phyloP scores from a whole-genome alignment of 2,888 invertebrate species.

The Lycaena phlaeas region DNA sequence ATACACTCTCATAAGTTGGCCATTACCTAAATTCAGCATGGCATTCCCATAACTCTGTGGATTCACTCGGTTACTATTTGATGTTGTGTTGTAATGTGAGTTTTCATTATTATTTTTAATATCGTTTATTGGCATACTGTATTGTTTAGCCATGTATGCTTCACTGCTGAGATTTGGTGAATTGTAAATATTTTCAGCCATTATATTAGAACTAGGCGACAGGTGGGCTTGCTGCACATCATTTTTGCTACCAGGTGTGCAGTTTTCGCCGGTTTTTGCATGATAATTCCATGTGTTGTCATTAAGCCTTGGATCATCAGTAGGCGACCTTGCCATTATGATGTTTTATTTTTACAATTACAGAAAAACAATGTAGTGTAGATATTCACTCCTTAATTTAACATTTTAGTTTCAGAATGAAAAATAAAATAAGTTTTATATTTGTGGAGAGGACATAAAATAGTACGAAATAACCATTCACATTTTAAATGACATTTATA shows the following conservation, averaged over 20 bases:
- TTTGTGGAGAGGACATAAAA: neutral
- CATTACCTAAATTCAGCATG: conserved; percentile 59
- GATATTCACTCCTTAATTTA: conserved; percentile 12
- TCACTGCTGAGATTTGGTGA: conserved; percentile 45
- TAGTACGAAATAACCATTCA: conserved; percentile 1
- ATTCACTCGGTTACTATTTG: conserved; percentile 39
- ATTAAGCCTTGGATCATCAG: conserved; percentile 61
- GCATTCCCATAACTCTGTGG: conserved; percentile 56
- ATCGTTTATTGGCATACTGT: conserved; percentile 43
- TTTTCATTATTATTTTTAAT: conserved; percentile 45
- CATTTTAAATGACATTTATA: conserved; percentile 1
- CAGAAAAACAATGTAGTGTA: too few species aligned
- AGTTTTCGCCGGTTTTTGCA: conserved; percentile 49
- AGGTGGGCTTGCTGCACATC: conserved; percentile 45
- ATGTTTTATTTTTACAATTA: conserved; percentile 30
- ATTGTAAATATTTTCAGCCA: conserved; percentile 49
- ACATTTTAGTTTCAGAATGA: conserved; percentile 9
- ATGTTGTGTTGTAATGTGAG: conserved; percentile 36
- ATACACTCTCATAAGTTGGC: conserved; percentile 54
- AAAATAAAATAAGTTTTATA: neutral
- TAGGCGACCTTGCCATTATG: conserved; percentile 70
- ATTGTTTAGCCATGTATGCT: conserved; percentile 56
- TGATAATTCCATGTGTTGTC: conserved; percentile 66
- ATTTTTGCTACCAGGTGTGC: conserved; percentile 43
- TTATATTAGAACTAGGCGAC: conserved; percentile 33